A percentile compares a stretch with the other conserved stretches of the same genome.
phyloP scores from a whole-genome alignment of 2,113 vertebrate genomes.

The Baryphthengus martii region DNA sequence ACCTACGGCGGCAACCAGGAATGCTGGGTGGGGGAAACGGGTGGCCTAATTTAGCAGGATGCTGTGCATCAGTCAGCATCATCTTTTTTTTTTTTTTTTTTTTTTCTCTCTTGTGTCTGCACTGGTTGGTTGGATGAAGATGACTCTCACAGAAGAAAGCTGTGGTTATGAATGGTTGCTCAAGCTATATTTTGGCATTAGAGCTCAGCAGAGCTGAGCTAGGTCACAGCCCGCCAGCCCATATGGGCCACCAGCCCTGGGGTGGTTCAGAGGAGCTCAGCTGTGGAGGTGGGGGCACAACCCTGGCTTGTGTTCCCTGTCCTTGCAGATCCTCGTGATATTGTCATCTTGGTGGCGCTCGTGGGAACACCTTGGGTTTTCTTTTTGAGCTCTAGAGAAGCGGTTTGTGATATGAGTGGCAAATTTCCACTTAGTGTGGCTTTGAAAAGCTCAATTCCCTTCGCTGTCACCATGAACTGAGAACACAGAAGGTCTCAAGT shows the following conservation, averaged over 20 bases:
- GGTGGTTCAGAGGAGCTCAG: not conserved
- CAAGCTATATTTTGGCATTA: accelerated
- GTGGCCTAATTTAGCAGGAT: not conserved
- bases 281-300: not conserved
- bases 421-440: not conserved
- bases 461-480: accelerated
- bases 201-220: not conserved
- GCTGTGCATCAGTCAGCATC: not conserved
- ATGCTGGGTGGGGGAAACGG: not conserved
- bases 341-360: accelerated
- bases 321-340: accelerated
- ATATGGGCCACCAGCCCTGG: accelerated
- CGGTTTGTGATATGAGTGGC: accelerated
- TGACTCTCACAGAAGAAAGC: not conserved
- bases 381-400: not conserved
- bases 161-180: not conserved
- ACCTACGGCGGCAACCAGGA: not conserved
- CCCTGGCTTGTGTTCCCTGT: accelerated
- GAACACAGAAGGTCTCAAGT: not conserved
- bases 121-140: not conserved
- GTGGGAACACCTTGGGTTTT: accelerated
- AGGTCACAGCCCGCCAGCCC: not conserved
- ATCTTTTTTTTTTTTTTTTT: not conserved
- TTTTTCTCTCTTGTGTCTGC: not conserved
- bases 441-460: not conserved